A percentile compares a stretch with the other conserved stretches of the same genome.
Evolutionary conservation across 2,113 vertebrate species (phyloP).

Genomic region (Pseudopodoces humilis): DNA sequence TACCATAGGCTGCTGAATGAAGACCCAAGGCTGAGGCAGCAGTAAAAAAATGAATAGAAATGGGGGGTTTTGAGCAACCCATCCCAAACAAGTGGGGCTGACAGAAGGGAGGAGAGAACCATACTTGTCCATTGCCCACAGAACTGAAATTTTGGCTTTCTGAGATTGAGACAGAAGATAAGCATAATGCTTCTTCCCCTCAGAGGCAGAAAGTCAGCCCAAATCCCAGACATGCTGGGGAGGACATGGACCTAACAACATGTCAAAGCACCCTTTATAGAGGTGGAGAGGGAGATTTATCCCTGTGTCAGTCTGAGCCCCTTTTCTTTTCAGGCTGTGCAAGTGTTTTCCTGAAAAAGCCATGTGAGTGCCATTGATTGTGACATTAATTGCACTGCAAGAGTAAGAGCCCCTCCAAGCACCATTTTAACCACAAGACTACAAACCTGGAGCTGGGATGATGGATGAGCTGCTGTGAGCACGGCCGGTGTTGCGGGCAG

Average conservation of each 20-base stretch:
- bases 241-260: neutral
- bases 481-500: fast-evolving
- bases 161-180: neutral
- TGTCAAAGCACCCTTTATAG: fast-evolving
- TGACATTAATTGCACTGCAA: neutral
- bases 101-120: neutral
- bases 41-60: neutral
- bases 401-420: neutral
- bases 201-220: neutral
- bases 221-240: fast-evolving
- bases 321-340: fast-evolving
- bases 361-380: fast-evolving
- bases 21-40: neutral
- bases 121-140: fast-evolving
- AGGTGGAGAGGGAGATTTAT: neutral
- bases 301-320: neutral
- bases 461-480: neutral
- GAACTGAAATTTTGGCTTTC: neutral
- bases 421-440: neutral
- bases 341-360: neutral
- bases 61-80: neutral
- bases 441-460: neutral
- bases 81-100: neutral
- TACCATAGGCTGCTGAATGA: fast-evolving
- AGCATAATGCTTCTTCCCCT: neutral